A percentile compares a stretch with the other conserved stretches of the same genome.
Conservation (phyloP, 2,797 vertebrate genomes). For the Tangara arthus region DNA sequence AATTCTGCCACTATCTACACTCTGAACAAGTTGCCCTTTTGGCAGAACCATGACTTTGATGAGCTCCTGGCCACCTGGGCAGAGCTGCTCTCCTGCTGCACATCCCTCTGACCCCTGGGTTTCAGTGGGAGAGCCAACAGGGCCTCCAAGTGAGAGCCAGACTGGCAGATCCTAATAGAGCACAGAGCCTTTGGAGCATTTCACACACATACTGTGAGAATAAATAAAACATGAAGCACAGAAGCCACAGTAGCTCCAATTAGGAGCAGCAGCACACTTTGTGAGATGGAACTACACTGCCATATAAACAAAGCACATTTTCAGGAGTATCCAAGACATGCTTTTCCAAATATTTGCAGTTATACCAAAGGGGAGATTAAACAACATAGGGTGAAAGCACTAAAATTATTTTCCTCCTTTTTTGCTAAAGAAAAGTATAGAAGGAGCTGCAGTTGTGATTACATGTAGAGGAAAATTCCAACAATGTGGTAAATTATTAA, state of each 20-base stretch:
- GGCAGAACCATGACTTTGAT: not conserved
- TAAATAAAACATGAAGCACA: slow-evolving; percentile 35
- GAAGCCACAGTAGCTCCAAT: not conserved
- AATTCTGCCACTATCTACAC: not conserved
- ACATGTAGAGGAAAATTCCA: slow-evolving; percentile 55
- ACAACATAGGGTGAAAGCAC: not conserved
- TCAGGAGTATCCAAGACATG: not conserved
- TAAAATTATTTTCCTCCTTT: not conserved
- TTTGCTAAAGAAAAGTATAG: not conserved
- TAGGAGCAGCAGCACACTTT: not conserved
- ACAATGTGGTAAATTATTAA: slow-evolving; percentile 70
- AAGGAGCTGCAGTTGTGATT: slow-evolving; percentile 60
- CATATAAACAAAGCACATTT: not conserved
- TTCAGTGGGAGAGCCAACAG: not conserved
- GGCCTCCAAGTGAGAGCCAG: not conserved
- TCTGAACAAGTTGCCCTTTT: not conserved
- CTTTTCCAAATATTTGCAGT: slow-evolving; percentile 9
- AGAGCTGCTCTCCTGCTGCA: not conserved
- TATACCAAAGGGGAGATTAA: not conserved
- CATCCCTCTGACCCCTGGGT: accelerated
- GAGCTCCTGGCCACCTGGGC: not conserved
- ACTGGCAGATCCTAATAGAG: not conserved
- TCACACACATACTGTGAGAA: not conserved
- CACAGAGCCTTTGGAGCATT: not conserved
- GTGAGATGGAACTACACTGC: not conserved